phyloP scores from a whole-genome alignment of 2,113 vertebrate species.

The Otis tarda region DNA sequence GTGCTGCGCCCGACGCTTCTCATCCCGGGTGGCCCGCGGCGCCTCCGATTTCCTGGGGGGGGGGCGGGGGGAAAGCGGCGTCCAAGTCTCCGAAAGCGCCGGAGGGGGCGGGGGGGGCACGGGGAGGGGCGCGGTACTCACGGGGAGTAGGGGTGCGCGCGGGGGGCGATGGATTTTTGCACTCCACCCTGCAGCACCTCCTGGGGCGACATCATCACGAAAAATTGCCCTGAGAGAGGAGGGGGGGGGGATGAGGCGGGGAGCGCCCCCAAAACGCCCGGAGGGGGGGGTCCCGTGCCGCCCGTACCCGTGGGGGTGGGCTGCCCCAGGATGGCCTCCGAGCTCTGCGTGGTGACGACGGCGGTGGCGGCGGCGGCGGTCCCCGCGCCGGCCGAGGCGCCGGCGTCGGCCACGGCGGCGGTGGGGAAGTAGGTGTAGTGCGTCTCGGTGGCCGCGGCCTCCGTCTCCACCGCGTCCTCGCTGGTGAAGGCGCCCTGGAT shows the following conservation, averaged over 20 bases:
- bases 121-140: constrained; percentile 69
- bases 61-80: neutral
- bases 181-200: constrained; percentile 88
- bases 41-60: constrained; percentile 86
- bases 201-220: constrained; percentile 97
- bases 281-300: neutral
- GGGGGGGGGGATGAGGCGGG: neutral
- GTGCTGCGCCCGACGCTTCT: constrained; percentile 92
- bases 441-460: constrained; percentile 68
- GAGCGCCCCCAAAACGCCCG: too few relatives aligned
- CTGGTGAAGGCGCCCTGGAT: constrained; percentile 81
- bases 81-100: neutral
- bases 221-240: constrained; percentile 83
- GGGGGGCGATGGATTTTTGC: constrained; percentile 89
- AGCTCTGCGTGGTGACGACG: constrained; percentile 76
- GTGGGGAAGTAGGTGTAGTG: constrained; percentile 79
- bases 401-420: constrained; percentile 70
- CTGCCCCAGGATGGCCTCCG: constrained; percentile 73
- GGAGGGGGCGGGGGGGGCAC: too few relatives aligned
- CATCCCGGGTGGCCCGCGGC: constrained; percentile 88
- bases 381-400: constrained; percentile 43
- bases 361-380: constrained; percentile 67
- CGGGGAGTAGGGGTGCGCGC: constrained; percentile 89
- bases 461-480: constrained; percentile 72
- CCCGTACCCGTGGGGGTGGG: constrained; percentile 70